A percentile compares a stretch with the other conserved stretches of the same genome.
Evolutionary conservation across 2,888 invertebrate genomes (phyloP).

Genomic region (Perdita meconis): DNA sequence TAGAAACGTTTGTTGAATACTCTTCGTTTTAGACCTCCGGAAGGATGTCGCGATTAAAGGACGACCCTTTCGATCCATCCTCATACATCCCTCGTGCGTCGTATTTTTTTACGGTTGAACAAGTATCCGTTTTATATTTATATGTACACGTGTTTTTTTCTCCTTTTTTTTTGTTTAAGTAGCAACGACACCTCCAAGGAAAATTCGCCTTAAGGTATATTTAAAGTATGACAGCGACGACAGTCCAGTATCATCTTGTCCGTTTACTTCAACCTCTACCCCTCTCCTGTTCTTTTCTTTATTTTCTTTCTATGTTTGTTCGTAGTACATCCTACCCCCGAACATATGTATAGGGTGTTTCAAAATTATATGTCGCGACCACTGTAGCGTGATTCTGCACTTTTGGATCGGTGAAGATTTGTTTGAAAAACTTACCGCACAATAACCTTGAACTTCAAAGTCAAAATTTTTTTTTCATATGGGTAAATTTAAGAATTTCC

Average conservation of each 20-base stretch:
- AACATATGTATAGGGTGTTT: no score
- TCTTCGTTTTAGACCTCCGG: background rate
- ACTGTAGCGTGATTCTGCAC: no score
- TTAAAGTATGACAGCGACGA: constrained; percentile 57
- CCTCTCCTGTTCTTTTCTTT: background rate
- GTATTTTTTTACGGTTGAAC: constrained; percentile 50
- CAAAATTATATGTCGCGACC: no score
- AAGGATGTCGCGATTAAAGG: constrained; percentile 12
- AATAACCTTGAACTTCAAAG: no score
- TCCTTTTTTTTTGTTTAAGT: constrained; percentile 23
- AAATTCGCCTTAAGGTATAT: constrained; percentile 53
- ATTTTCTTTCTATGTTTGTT: background rate
- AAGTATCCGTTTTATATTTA: constrained; percentile 32
- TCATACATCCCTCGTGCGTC: constrained; percentile 21
- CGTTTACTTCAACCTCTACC: constrained; percentile 20
- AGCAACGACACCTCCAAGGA: constrained; percentile 49
- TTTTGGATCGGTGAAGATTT: no score
- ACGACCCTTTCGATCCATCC: constrained; percentile 11
- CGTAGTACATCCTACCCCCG: background rate
- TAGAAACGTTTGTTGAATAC: constrained; percentile 4
- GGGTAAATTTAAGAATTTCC: no score
- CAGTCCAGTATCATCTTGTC: constrained; percentile 32
- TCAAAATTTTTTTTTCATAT: no score
- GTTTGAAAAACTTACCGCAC: no score
- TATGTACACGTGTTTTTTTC: background rate